Base-by-base conservation (phyloP, 2,888 invertebrate species). In the Copidosoma aretas region DNA sequence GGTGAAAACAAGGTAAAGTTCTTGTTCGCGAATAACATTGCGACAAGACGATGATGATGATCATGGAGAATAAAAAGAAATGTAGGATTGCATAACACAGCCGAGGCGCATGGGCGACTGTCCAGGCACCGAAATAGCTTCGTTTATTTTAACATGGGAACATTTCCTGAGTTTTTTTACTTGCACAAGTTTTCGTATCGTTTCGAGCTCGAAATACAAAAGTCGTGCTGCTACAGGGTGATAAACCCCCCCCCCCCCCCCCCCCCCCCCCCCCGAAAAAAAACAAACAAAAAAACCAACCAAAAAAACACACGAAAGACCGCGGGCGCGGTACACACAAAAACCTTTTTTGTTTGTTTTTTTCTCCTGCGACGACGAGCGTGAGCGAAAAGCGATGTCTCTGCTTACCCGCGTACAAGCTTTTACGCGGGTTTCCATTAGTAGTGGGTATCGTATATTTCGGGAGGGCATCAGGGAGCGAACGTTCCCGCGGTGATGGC, bases 111-210 rank as follows among this genome's bases (percentile, higher is more conserved):
- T 78, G 81, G 80, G 82, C 83, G 79, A 78, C 79, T 79, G 79
- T 82, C 83, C 81, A 83, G 82, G 73, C 77, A 78, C 74, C 73
- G 70, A 82, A 82, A 83, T 83, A 83, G 79, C 77, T 75, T 72
- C 73, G 79, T 80, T 81, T 83, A 83, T 83, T 83, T 83, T 81
- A 77, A 79, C 80, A 75, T 73, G 73, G 76, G 79, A 78, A 81
- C 79, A 80, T 80, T 66, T 71, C 68, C 65, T 63, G 71, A 71
- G 64, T 67, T 68, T 71, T 65, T 79, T 79, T 78, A 74, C 71
- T 53, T 57, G 43, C 59, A 39, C 43, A 53, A 46, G 54, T 60
- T 70, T 66, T 51, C 60, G 39, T 58, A 57, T 52, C 58, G 32
- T 64, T 46, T 75, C 75, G 75, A 73, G 71, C 75, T 62, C 39